Evolutionary conservation across 2,888 invertebrate species (phyloP), one percentile per base, ranked within the genome.

Genomic region (Campoletis raptor): DNA sequence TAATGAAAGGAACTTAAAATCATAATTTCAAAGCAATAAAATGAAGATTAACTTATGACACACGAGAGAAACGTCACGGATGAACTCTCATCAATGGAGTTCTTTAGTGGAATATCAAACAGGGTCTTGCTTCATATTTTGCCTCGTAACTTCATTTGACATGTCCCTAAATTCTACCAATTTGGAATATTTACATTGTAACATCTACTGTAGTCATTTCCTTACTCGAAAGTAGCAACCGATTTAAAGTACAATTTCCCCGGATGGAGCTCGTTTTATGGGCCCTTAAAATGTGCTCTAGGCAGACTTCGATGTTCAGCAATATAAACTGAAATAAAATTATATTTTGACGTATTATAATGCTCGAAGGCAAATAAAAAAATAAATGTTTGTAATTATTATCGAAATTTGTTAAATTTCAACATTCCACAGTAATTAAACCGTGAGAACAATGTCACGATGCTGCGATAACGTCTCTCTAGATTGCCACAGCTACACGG

Each of bases 371-470:
- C 61, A 6, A 15, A 30, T 1, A 15, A 61, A 61, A 61, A 61
- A 61, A 15, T 15, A 61, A 30, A 18, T 48, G 48, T n/a, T 48
- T n/a, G 48, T n/a, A 18, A 18, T 18, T 18, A 5, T 5, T 48
- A 48, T 48, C 6, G n/a, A 48, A 48, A 48, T 48, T 48, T 48
- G n/a, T 15, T 18, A 15, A 48, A 48, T 48, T 48, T 48, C 48
- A 61, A 61, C 61, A 61, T 61, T 61, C 61, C 6, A 30, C 30
- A 30, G 30, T 61, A 61, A 61, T 61, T 61, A 61, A 61, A 61
- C 61, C 61, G 61, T 61, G 61, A 30, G 61, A 61, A 61, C 30
- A 30, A 12, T 61, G 61, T 15, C 30, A 15, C 61, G 61, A 24
- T 2, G 30, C 15, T 61, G 30, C 30, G 9, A 61, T 61, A 30